Conservation (phyloP, 2,113 vertebrate species). For the Lophotis ruficrista region DNA sequence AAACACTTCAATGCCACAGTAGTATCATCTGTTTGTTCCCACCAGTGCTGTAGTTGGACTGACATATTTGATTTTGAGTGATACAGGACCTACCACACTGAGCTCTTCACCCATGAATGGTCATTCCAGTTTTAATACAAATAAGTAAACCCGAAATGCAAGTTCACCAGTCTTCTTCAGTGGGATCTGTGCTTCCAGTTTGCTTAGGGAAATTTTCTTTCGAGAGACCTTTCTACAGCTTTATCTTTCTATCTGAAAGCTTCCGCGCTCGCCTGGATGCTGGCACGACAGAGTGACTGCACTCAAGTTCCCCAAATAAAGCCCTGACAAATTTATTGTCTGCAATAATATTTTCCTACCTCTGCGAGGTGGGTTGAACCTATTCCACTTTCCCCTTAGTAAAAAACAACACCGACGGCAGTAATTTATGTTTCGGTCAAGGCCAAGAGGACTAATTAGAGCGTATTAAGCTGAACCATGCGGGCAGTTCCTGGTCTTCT, state of each 20-base stretch:
- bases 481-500: constrained; percentile 33
- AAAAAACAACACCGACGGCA: constrained; percentile 56
- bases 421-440: constrained; percentile 53
- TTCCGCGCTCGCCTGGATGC: constrained; percentile 11
- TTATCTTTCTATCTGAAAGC: constrained; percentile 50
- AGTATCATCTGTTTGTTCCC: not conserved
- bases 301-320: constrained; percentile 58
- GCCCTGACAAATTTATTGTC: constrained; percentile 67
- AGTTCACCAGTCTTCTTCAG: not conserved
- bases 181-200: not conserved
- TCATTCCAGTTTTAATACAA: not conserved
- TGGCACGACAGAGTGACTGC: constrained; percentile 50
- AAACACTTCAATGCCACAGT: not conserved
- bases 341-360: constrained; percentile 73
- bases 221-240: not conserved
- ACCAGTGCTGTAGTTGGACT: not conserved
- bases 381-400: constrained; percentile 57
- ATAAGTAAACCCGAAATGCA: not conserved
- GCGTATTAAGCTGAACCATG: not conserved
- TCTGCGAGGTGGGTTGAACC: constrained; percentile 59
- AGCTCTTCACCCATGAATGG: not conserved
- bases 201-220: not conserved
- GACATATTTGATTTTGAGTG: not conserved
- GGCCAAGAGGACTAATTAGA: constrained; percentile 57
- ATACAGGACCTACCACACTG: not conserved